Evolutionary conservation across 2,797 vertebrate species (phyloP), one percentile per base, ranked within the genome.

Genomic region (Ctenopoma kingsleyae): DNA sequence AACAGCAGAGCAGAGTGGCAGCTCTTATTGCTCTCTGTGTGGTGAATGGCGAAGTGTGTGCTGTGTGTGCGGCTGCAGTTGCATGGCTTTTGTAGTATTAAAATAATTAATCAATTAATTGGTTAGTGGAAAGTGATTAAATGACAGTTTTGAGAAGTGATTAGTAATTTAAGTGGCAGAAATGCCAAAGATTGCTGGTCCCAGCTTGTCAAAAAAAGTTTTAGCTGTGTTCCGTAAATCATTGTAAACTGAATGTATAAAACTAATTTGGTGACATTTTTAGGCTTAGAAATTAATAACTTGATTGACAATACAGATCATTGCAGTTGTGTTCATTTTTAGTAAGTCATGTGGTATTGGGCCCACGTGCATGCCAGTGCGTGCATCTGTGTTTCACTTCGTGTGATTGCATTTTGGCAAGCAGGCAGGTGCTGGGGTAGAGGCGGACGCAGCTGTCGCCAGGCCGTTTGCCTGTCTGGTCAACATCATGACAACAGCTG

Each of bases 401-500:
- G 62, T 70, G 73, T 19, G 67, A 68, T 13, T 62, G 73, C 49
- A 43, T 52, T 38, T 56, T 82, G 81, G 78, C 83, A 73, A 53
- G 64, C 55, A 49, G 76, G 77, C 88, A 93, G 90, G 87, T 90
- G 89, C 80, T 78, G 80, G 51, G 58, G 78, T 74, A 15, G 74
- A 71, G 76, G 67, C 81, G 76, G 77, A 51, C 74, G 69, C 92
- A 94, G 92, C 91, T 94, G 93, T 91, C 50, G 48, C 65, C 67
- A 57, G 77, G 67, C 67, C 82, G 70, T 62, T 69, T 71, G 82
- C 76, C 84, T 74, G 74, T 80, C 73, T 81, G 86, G 86, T 88
- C 86, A 87, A 85, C 91, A 90, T 89, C 83, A 71, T 55, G 73
- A 77, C 85, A 88, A 74, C 93, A 93, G 92, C 91, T 94, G 92